Evolutionary conservation across 2,797 vertebrate genomes (phyloP), one percentile per base, ranked within the genome.

Genomic region (Alcedo quadribrachys): DNA sequence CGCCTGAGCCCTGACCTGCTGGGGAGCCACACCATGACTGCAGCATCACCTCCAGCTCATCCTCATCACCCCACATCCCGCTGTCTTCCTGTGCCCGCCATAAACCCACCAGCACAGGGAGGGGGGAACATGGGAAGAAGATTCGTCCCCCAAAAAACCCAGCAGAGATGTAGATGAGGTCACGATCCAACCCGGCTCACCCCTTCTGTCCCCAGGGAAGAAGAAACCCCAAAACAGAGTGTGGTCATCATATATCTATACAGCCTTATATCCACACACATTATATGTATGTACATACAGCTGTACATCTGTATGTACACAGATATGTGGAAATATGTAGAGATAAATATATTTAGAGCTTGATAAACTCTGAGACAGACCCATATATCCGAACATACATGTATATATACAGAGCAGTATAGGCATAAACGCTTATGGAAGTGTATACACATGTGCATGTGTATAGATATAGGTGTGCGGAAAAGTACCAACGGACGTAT

Each of bases 381-480:
- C 35, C 24, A 8, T 20, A 11, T 22, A 50, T 13, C 48, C 18
- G 3, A 83, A 65, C 17, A 27, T 3, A 2, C 3, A 61, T 2
- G 2, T n/a, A n/a, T 54, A 54, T 20, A 54, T 2, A 2, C 2
- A 55, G 1, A 3, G 45, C 53, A 24, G 25, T 8, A 37, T 0
- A 37, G 12, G 30, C n/a, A 57, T 22, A 68, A 79, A 32, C 7
- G 24, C 42, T 32, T 45, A 30, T 0, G 12, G 60, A 69, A 43
- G 22, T 16, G 2, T 13, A 66, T 6, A 13, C 1, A 0, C 35
- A 5, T 25, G 27, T 22, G 12, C 10, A 30, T 10, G 15, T 24
- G n/a, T 2, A 20, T 0, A 12, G 54, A 42, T n/a, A 33, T 6
- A 13, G 15, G 42, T 10, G 24, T 5, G 5, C 4, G 46, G 51